Evolutionary conservation across 53 echinoderm and acorn worm genomes (phyloP).

Genomic region (Arbacia lixula): DNA sequence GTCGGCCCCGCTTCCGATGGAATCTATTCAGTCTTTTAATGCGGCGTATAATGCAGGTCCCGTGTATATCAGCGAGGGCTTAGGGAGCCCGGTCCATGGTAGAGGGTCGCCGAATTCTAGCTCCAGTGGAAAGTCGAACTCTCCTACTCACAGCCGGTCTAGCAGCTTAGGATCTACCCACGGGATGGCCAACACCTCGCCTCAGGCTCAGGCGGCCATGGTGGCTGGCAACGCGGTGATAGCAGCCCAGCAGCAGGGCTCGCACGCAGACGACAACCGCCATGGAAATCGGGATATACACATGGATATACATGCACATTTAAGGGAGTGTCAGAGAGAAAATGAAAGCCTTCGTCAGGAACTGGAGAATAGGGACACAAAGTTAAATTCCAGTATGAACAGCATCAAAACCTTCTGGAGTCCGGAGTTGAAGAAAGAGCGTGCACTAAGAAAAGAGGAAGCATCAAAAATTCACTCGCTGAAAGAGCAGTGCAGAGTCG

Average conservation of each 20-base stretch:
- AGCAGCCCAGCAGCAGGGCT: conserved; percentile 36
- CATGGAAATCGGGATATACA: conserved; percentile 60
- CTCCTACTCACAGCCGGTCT: conserved; percentile 85
- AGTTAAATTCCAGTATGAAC: conserved; percentile 97
- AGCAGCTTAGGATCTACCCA: conserved; percentile 94
- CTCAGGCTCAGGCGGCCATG: conserved; percentile 56
- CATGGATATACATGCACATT: conserved; percentile 85
- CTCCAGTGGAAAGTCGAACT: conserved; percentile 80
- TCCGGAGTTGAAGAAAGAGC: conserved; percentile 96
- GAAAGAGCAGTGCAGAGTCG: conserved; percentile 84
- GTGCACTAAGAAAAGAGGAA: conserved; percentile 93
- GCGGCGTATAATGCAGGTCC: conserved; percentile 97
- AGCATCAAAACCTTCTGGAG: conserved; percentile 99
- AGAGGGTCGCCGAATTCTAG: conserved; percentile 78
- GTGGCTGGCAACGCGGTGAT: conserved; percentile 44
- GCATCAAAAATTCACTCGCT: conserved; percentile 76
- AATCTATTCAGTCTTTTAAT: conserved; percentile 96
- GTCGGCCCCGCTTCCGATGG: conserved; percentile 83
- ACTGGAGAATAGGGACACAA: conserved; percentile 87
- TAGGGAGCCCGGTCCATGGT: conserved; percentile 80
- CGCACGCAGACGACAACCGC: conserved; percentile 60
- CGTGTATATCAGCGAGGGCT: conserved; percentile 92
- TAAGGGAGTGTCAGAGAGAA: conserved; percentile 91
- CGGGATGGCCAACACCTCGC: conserved; percentile 75
- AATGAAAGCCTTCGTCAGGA: conserved; percentile 87